phyloP scores from a whole-genome alignment of 2,113 vertebrate genomes.

The Eulemur rufifrons region DNA sequence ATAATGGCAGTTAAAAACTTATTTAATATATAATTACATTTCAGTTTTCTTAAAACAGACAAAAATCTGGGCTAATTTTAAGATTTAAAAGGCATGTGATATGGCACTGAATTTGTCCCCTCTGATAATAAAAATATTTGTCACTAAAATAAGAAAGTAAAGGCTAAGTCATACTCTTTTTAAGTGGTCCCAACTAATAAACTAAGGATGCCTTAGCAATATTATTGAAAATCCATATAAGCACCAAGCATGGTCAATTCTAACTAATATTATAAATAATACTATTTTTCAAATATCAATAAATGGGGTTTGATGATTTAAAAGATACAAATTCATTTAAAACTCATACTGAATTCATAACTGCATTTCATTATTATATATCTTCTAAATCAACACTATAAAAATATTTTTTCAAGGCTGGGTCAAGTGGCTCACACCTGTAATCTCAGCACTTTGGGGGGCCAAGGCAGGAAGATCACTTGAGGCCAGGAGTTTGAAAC shows the following conservation, averaged over 20 bases:
- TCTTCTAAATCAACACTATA: neutral
- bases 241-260: neutral
- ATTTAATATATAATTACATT: neutral
- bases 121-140: neutral
- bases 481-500: too few species aligned
- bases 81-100: conserved; percentile 20
- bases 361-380: neutral
- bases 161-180: neutral
- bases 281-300: neutral
- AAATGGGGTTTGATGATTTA: neutral
- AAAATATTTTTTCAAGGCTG: neutral
- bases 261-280: neutral
- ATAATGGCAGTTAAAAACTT: neutral
- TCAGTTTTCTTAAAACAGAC: conserved; percentile 6
- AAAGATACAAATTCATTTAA: neutral
- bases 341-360: neutral
- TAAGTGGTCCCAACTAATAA: neutral
- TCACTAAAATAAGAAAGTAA: conserved; percentile 7
- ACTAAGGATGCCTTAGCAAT: neutral
- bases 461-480: too few species aligned
- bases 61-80: conserved; percentile 15
- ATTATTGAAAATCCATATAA: neutral
- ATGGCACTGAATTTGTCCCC: neutral
- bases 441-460: too few species aligned
- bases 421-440: too few species aligned